phyloP scores from a whole-genome alignment of 2,888 invertebrate species.

The Hypsopygia costalis region DNA sequence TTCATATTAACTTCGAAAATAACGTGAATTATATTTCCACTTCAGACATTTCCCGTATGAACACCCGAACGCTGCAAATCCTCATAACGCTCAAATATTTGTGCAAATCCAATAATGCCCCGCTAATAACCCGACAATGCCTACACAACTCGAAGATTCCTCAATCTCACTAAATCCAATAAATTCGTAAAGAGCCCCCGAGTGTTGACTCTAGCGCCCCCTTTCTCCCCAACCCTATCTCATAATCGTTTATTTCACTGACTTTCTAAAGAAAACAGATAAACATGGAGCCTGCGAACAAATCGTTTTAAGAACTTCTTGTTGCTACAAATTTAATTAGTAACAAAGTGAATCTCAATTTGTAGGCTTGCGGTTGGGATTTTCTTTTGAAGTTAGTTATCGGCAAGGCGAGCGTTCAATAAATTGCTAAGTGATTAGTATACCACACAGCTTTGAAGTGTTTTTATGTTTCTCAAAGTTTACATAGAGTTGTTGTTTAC shows the following conservation, averaged over 20 bases:
- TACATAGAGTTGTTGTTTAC: too few relatives aligned
- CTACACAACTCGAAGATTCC: not conserved
- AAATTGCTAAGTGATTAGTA: not conserved
- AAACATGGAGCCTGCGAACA: constrained; percentile 2
- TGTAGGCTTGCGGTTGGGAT: not conserved
- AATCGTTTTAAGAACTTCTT: constrained; percentile 6
- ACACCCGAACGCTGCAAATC: not conserved
- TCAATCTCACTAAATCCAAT: constrained; percentile 1
- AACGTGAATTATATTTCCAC: too few relatives aligned
- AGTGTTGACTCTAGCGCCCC: constrained; percentile 6
- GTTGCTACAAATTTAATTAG: constrained; percentile 8
- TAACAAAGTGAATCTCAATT: constrained; percentile 1
- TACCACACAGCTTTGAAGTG: too few relatives aligned
- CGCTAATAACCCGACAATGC: constrained; percentile 6
- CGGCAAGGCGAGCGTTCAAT: not conserved
- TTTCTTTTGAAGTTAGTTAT: not conserved
- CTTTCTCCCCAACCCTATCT: not conserved
- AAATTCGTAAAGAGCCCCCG: constrained; percentile 3
- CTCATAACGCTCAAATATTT: constrained; percentile 2
- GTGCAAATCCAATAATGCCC: constrained; percentile 8
- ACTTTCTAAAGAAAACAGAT: constrained; percentile 11
- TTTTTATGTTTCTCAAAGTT: too few relatives aligned
- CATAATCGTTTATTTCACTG: constrained; percentile 9
- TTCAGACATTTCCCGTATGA: not conserved
- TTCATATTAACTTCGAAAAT: too few relatives aligned